phyloP scores from a whole-genome alignment of 2,797 vertebrate species.

The Pterois miles region DNA sequence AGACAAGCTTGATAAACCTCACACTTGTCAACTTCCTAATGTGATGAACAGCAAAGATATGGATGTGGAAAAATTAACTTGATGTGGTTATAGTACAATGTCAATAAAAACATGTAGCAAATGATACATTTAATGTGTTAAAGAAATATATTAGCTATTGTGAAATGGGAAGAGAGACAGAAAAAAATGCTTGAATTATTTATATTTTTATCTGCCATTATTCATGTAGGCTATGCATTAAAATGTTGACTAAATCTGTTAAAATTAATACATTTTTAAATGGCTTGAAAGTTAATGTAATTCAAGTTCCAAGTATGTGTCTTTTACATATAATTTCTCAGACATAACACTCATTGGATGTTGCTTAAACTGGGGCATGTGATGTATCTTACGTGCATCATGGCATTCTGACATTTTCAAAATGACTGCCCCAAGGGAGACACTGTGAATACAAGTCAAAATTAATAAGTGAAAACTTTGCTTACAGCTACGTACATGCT shows the following conservation, averaged over 20 bases:
- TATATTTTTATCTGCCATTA: not conserved
- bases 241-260: not conserved
- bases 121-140: not conserved
- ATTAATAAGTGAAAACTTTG: slow-evolving; percentile 44
- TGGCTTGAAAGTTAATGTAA: not conserved
- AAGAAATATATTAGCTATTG: not conserved
- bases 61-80: not conserved
- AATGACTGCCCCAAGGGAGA: slow-evolving; percentile 36
- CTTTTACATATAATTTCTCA: not conserved
- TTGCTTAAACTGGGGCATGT: slow-evolving; percentile 49
- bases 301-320: not conserved
- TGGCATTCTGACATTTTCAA: slow-evolving; percentile 57
- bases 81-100: not conserved
- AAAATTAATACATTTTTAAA: too few relatives aligned
- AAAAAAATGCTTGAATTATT: not conserved
- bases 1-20: not conserved
- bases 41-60: not conserved
- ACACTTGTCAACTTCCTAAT: not conserved
- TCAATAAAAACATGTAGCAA: not conserved
- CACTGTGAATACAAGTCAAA: slow-evolving; percentile 42
- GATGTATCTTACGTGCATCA: slow-evolving; percentile 40
- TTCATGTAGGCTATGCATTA: not conserved
- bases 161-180: not conserved
- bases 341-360: slow-evolving; percentile 1
- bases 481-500: slow-evolving; percentile 34